phyloP scores from a whole-genome alignment of 2,797 vertebrate species.

The Silurus lanzhouensis region DNA sequence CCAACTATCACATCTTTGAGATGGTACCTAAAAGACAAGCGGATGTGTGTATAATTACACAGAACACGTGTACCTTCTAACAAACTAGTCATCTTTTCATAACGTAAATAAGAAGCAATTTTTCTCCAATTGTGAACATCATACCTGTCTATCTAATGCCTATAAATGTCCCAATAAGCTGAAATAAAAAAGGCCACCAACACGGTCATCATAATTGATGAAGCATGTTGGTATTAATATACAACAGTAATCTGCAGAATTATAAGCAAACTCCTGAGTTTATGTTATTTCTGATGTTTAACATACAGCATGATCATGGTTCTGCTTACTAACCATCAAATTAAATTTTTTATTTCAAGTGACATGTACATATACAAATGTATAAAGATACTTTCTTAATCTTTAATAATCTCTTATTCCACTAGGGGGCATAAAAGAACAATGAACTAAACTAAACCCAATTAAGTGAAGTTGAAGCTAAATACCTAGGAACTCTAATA shows the following conservation, averaged over 20 bases:
- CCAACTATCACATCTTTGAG: slow-evolving; percentile 98
- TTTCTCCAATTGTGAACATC: no score
- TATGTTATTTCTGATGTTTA: neutral
- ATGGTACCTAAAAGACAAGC: slow-evolving; percentile 81
- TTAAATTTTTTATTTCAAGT: no score
- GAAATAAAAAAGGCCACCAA: neutral
- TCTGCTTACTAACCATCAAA: neutral
- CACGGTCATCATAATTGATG: neutral
- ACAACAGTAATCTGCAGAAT: neutral
- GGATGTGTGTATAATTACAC: neutral
- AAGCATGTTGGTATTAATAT: neutral
- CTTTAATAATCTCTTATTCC: neutral
- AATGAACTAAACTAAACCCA: neutral
- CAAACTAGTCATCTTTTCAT: neutral
- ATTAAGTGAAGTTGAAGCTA: no score
- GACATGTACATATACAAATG: no score
- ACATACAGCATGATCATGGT: neutral
- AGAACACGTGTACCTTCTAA: neutral
- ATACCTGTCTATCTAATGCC: neutral
- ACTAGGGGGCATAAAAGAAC: neutral
- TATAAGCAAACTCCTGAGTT: no score
- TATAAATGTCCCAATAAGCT: neutral
- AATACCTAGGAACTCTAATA: no score
- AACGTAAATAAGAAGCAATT: neutral
- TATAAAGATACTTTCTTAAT: no score